phyloP scores from a whole-genome alignment of 2,113 vertebrate species.

The Halichoerus grypus region DNA sequence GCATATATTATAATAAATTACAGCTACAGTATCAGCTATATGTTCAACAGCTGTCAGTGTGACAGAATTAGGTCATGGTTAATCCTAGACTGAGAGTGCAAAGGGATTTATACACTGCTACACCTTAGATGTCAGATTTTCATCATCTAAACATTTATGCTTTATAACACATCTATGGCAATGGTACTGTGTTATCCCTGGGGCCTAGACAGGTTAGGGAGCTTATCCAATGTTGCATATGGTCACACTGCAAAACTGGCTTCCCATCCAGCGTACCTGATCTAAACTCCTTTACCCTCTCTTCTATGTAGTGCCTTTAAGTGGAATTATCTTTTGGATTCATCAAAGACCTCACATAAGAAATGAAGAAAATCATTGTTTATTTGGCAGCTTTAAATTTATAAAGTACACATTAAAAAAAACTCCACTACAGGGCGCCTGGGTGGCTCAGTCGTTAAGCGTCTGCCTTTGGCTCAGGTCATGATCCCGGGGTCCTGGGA shows the following conservation, averaged over 20 bases:
- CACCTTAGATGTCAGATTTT: background rate
- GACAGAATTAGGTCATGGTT: background rate
- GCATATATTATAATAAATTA: background rate
- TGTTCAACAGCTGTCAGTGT: background rate
- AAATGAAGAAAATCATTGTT: background rate
- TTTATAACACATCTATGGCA: background rate
- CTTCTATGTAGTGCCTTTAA: background rate
- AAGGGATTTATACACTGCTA: background rate
- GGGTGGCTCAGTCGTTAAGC: too few species aligned
- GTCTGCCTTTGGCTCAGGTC: too few species aligned
- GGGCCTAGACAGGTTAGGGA: background rate
- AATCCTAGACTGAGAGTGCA: background rate
- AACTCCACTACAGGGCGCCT: background rate
- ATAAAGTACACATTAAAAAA: background rate
- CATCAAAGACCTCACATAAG: background rate
- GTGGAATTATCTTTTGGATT: background rate
- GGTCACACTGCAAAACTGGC: background rate
- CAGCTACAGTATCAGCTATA: background rate
- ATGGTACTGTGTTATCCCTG: background rate
- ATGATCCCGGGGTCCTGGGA: too few species aligned
- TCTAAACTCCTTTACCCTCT: background rate
- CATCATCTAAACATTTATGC: background rate
- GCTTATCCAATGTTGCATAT: background rate
- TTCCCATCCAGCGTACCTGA: background rate
- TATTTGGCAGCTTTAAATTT: background rate